Conservation (phyloP, 2,888 invertebrate species). For the Hofmannophila pseudospretella region DNA sequence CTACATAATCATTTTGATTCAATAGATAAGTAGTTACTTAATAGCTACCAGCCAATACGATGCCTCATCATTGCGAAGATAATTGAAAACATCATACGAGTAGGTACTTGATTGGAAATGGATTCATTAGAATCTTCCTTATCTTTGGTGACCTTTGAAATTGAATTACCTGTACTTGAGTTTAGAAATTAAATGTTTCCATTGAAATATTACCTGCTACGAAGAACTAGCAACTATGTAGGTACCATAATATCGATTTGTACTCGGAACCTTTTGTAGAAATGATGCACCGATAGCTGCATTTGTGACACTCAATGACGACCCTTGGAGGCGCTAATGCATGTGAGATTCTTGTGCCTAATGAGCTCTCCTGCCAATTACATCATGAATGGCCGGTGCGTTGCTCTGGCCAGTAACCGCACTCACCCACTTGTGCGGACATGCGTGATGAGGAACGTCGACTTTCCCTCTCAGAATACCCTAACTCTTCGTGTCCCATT, state of each 20-base stretch:
- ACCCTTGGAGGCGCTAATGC: conserved; percentile 38
- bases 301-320: conserved; percentile 7
- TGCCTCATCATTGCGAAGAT: too few relatives aligned
- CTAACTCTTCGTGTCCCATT: conserved; percentile 47
- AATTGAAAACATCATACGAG: too few relatives aligned
- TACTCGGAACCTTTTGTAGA: not conserved
- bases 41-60: conserved; percentile 2
- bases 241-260: not conserved
- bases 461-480: conserved; percentile 74
- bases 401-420: conserved; percentile 66
- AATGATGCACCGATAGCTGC: not conserved
- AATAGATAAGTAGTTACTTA: not conserved
- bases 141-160: too few relatives aligned
- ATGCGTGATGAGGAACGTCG: conserved; percentile 68
- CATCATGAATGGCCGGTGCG: conserved; percentile 69
- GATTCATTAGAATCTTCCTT: too few relatives aligned
- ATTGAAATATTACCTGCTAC: too few relatives aligned
- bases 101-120: too few relatives aligned
- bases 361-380: conserved; percentile 70
- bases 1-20: too few relatives aligned
- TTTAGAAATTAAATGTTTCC: too few relatives aligned
- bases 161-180: too few relatives aligned
- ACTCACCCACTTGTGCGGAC: conserved; percentile 70
- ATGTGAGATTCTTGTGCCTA: conserved; percentile 56
- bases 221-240: too few relatives aligned